Evolutionary conservation across 2,797 vertebrate species (phyloP), one percentile per base, ranked within the genome.

Genomic region (Distichodus sexfasciatus): DNA sequence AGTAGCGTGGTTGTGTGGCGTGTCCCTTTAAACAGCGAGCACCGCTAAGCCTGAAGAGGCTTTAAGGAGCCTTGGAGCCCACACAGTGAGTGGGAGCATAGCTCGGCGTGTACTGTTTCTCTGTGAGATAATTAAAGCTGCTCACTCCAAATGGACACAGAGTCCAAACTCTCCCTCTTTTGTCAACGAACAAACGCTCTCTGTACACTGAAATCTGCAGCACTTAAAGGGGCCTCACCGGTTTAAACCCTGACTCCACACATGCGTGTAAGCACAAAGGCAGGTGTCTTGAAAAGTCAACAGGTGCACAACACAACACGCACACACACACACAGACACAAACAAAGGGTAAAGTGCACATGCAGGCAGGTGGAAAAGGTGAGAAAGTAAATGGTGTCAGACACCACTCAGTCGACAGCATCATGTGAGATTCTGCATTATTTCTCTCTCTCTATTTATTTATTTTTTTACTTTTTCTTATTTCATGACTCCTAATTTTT

Each of bases 291-390:
- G 24, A 47, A 41, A 69, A 58, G 53, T 26, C 51, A 71, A 35
- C 7, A 59, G 21, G 65, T n/a, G n/a, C 28, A 43, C 53, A 40
- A 24, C 31, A 38, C 38, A 61, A 48, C 33, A 21, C 67, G 76
- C 71, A 71, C 41, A 81, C 58, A 54, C 68, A 72, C 50, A 80
- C 51, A 79, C 63, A 61, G 9, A 71, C 19, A 7, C 1, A 8
- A 43, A 31, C 33, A 51, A 57, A 21, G 69, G 14, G 19, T 14
- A 11, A 17, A 28, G 1, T 2, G 29, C 31, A 36, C 65, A 78
- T 68, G 65, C 24, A 60, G 36, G 71, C 38, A 46, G 57, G 44
- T 63, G n/a, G 65, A 67, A 58, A 43, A 51, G 53, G 58, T 21
- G 31, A 24, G 43, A 21, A 14, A 58, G 69, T 28, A 58, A 57